A percentile compares a stretch with the other conserved stretches of the same genome.
Evolutionary conservation across 2,113 vertebrate species (phyloP).

Genomic region (Planiliza haematocheilus): DNA sequence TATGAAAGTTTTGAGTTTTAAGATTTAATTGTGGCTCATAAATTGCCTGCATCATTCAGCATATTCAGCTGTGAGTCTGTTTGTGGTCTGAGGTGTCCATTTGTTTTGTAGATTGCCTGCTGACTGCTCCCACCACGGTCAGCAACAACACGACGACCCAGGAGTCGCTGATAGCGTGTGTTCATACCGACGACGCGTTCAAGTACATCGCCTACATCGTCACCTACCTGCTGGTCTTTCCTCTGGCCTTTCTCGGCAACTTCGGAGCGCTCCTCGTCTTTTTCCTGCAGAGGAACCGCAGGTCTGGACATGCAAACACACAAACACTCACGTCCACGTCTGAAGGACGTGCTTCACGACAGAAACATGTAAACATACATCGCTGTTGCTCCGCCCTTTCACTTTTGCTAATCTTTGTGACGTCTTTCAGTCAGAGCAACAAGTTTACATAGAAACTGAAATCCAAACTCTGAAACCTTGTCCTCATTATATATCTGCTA

Average conservation of each 20-base stretch:
- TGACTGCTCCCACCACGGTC: fast-evolving
- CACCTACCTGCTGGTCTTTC: slow-evolving; percentile 76
- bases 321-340: background rate
- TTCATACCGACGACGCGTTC: slow-evolving; percentile 51
- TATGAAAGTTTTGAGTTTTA: too few relatives aligned
- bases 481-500: too few relatives aligned
- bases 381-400: too few relatives aligned
- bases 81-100: background rate
- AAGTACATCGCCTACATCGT: slow-evolving; percentile 75
- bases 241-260: slow-evolving; percentile 76
- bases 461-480: too few relatives aligned
- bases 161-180: background rate
- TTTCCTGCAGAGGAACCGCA: slow-evolving; percentile 28
- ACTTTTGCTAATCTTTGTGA: too few relatives aligned
- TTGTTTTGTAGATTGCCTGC: background rate
- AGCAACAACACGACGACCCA: slow-evolving; percentile 10
- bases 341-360: too few relatives aligned
- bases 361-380: too few relatives aligned
- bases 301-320: slow-evolving; percentile 8
- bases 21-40: too few relatives aligned
- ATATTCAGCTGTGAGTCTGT: background rate
- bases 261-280: slow-evolving; percentile 72
- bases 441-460: too few relatives aligned
- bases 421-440: too few relatives aligned
- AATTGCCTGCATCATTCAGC: too few relatives aligned